A percentile compares a stretch with the other conserved stretches of the same genome.
Evolutionary conservation across 1,140 invertebrate genomes (phyloP).

Genomic region (Sycobia sp.): DNA sequence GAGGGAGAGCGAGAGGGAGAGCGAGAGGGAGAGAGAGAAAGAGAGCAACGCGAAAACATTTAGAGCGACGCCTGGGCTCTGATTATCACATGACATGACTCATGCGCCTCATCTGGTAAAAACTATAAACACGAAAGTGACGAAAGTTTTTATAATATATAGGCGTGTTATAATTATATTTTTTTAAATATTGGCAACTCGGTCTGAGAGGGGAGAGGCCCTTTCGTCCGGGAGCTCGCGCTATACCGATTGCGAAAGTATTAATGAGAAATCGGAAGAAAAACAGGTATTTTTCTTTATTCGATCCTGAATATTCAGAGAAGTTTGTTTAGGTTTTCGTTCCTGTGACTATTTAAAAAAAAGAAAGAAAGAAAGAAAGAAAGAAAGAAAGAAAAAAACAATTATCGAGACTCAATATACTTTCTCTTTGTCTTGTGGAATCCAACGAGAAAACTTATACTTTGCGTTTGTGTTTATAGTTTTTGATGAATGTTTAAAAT

Average conservation of each 20-base stretch:
- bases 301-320: slow-evolving; percentile 1
- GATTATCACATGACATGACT: slow-evolving; percentile 34
- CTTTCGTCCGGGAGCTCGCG: no score
- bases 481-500: slow-evolving; percentile 26
- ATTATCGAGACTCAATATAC: no score
- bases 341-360: background rate
- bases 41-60: no score
- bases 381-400: no score
- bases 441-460: slow-evolving; percentile 27
- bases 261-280: background rate
- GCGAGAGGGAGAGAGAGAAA: no score
- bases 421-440: background rate
- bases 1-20: no score
- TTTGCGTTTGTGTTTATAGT: slow-evolving; percentile 36
- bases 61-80: slow-evolving; percentile 16
- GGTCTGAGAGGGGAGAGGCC: no score
- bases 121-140: slow-evolving; percentile 34
- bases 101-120: slow-evolving; percentile 32
- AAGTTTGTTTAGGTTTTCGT: slow-evolving; percentile 11
- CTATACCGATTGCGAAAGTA: no score
- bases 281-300: slow-evolving; percentile 6
- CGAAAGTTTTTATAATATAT: no score
- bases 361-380: no score
- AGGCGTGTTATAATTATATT: no score
- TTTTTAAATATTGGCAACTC: no score